These are phyloP conservation scores for Sturnus vulgaris DNA, from an alignment of 2,113 vertebrate species.

Conservation along the genomic window DNA sequence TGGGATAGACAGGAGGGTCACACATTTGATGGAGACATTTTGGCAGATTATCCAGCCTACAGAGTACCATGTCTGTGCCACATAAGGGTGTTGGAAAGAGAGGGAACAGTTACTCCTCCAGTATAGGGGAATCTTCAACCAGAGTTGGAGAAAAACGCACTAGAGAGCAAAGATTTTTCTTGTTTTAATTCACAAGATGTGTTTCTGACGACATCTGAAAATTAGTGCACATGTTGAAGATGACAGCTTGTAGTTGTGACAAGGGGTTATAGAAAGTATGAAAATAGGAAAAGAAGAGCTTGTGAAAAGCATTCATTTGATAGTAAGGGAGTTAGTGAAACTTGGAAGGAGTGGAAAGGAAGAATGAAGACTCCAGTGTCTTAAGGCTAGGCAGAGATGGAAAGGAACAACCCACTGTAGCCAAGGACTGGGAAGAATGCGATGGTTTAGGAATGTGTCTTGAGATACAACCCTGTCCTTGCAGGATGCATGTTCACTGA, in stretches of 20 bases:
- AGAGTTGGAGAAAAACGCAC: not conserved
- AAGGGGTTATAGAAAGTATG: not conserved
- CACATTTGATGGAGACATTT: not conserved
- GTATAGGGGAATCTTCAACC: not conserved
- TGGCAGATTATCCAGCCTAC: not conserved
- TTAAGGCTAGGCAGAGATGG: not conserved
- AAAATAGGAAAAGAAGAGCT: not conserved
- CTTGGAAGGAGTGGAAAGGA: not conserved
- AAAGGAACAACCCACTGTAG: not conserved
- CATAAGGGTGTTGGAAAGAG: not conserved
- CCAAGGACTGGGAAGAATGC: not conserved
- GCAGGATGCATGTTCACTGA: not conserved
- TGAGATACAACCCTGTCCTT: not conserved
- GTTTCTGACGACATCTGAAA: not conserved
- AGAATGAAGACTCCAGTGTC: not conserved
- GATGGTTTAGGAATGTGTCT: not conserved
- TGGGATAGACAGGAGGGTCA: not conserved
- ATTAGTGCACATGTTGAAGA: not conserved
- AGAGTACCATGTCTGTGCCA: not conserved
- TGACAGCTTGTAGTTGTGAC: not conserved
- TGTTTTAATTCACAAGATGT: accelerated
- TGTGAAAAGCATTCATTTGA: not conserved
- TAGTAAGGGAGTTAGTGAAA: not conserved
- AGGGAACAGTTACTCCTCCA: not conserved
- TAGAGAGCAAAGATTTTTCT: not conserved